Base-by-base conservation (phyloP, 2,113 vertebrate genomes). In the Hiodon tergisus region DNA sequence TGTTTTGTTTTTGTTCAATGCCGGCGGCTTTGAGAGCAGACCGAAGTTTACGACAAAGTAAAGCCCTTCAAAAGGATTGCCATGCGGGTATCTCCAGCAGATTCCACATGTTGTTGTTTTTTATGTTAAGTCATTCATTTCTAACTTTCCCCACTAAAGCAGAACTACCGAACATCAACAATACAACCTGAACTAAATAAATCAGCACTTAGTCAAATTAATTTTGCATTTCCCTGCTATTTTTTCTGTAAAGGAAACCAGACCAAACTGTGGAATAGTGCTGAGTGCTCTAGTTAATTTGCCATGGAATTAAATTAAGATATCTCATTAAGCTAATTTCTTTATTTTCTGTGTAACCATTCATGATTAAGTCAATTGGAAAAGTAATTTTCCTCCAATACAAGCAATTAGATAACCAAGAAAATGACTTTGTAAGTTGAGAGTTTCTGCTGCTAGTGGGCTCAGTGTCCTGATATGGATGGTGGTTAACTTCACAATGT, bases 241-340 rank as follows among this genome's bases (percentile, higher is more conserved):
- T 13, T 13, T 57, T 57, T 14, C 8, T 61, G n/a, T 61, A n/a
- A 9, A 61, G 60, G 4, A 61, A n/a, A 5, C 10, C 8, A 61
- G 60, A n/a, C 60, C 4, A 61, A 5, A 61, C 14, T 6, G 8
- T 61, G 60, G 4, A 13, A 14, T 4, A 11, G 9, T n/a, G 14
- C 60, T 13, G 8, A 4, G 14, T 61, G 60, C 8, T 11, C 14
- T 61, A 11, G 60, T n/a, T 61, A 61, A 61, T 61, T 61, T 9
- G 14, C n/a, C 60, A n/a, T 61, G 63, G 31, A 66, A 66, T 6
- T 46, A 66, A 66, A 66, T 66, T 66, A 31, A 47, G 63, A 61
- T 57, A 57, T 61, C 60, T n/a, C 60, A 61, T 61, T 61, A 13
- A 13, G n/a, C 9, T 14, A 61, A 61, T 14, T 61, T 61, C 60